A percentile compares a stretch with the other conserved stretches of the same genome.
These are phyloP conservation scores for Oegoconia quadripuncta DNA, from an alignment of 2,888 invertebrate species.

Conservation along the genomic window DNA sequence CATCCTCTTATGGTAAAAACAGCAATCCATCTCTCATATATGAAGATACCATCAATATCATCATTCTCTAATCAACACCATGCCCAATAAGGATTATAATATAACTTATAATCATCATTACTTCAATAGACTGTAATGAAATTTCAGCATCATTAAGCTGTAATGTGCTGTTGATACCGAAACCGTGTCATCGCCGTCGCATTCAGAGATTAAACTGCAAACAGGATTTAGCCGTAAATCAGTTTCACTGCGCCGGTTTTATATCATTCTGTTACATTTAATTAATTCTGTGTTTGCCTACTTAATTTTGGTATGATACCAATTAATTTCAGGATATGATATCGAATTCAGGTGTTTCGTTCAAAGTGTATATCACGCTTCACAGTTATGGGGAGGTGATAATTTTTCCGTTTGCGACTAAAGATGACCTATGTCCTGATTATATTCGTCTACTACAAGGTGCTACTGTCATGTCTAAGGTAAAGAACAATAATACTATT, in stretches of 20 bases:
- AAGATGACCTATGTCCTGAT: conserved; percentile 52
- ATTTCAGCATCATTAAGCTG: conserved; percentile 42
- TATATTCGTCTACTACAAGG: conserved; percentile 61
- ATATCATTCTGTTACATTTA: conserved; percentile 48
- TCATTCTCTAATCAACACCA: not conserved
- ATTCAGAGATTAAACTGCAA: conserved; percentile 65
- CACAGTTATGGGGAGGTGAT: conserved; percentile 69
- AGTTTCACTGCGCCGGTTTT: conserved; percentile 52
- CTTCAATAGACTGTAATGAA: not conserved
- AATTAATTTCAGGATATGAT: conserved; percentile 49
- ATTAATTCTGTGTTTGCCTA: conserved; percentile 35
- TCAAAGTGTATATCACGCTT: conserved; percentile 62
- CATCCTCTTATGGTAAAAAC: too few relatives aligned
- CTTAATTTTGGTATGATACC: conserved; percentile 16
- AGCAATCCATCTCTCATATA: too few relatives aligned
- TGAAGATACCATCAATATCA: too few relatives aligned
- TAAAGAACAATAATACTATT: too few relatives aligned
- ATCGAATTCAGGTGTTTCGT: conserved; percentile 42
- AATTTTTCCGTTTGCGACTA: conserved; percentile 58
- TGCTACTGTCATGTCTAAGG: conserved; percentile 66
- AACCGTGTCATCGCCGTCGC: conserved; percentile 58
- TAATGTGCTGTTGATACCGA: conserved; percentile 59
- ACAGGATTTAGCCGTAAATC: conserved; percentile 65
- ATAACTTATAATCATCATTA: not conserved
- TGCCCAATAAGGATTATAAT: not conserved